Evolutionary conservation across 2,797 vertebrate genomes (phyloP), one percentile per base, ranked within the genome.

Genomic region (Argya squamiceps): DNA sequence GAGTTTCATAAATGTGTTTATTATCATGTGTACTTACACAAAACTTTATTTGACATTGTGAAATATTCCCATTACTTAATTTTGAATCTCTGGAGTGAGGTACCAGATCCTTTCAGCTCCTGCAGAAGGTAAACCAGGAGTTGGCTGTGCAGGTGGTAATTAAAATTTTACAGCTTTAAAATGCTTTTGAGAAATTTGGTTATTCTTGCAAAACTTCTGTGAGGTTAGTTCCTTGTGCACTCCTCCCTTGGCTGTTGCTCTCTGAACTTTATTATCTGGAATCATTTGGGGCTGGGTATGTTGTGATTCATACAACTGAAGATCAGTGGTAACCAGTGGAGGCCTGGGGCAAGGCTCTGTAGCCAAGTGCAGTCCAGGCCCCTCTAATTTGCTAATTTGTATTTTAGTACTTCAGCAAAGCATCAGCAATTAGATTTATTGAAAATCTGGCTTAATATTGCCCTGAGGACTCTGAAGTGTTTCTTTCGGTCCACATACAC

Each of bases 21-120:
- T 39, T n/a, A 17, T 20, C 1, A 0, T 14, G 36, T 60, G 8
- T 41, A 3, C 17, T 93, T 80, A 62, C 0, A 0, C 36, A 62
- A 32, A 67, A 67, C 6, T 84, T 62, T 26, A 76, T 76, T 55
- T 46, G 68, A 11, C 30, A 3, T 58, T 89, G 8, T 68, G 49
- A 71, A 88, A 52, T 64, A 30, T 23, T 55, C 22, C 41, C 4
- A 0, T 78, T 81, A n/a, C 59, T 58, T 23, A 19, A 6, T 74
- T 87, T 69, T 44, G 17, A 53, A 39, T 85, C 34, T 78, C 49
- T 74, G 39, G 17, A 62, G 21, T 46, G 29, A 88, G 64, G 37
- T 34, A 32, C n/a, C 2, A 14, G 29, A 58, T 78, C 44, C 14
- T 64, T 65, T 65, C 71, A 71, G 26, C 53, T 62, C 21, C 68